Evolutionary conservation across 2,888 invertebrate genomes (phyloP).

Genomic region (Tipula confusa): DNA sequence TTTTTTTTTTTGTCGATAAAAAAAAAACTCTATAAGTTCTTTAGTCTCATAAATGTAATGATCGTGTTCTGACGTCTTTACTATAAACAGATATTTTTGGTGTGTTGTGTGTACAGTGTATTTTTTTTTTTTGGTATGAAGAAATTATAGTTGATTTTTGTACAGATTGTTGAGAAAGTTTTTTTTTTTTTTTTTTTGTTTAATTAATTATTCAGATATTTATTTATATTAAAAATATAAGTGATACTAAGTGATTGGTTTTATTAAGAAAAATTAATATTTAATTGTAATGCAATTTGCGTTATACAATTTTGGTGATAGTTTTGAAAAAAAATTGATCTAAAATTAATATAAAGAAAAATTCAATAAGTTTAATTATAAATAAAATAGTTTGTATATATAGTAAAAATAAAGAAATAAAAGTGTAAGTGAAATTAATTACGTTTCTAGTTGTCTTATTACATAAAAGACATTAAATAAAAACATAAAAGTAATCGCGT

Average conservation of each 20-base stretch:
- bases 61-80: constrained; percentile 36
- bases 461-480: background rate
- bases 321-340: background rate
- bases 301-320: background rate
- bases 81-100: background rate
- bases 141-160: background rate
- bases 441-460: background rate
- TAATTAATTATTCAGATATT: background rate
- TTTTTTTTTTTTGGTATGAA: background rate
- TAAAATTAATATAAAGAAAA: background rate
- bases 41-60: constrained; percentile 37
- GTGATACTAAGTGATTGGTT: background rate
- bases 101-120: background rate
- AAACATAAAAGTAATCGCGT: background rate
- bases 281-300: background rate
- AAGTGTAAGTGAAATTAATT: constrained; percentile 25
- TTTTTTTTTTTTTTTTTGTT: background rate
- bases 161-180: background rate
- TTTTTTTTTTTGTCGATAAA: constrained; percentile 25
- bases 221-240: background rate
- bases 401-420: background rate
- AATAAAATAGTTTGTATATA: background rate
- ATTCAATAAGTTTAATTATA: background rate
- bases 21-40: constrained; percentile 33
- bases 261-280: background rate